Evolutionary conservation across 2,113 vertebrate genomes (phyloP), one percentile per base, ranked within the genome.

Genomic region (Choloepus hoffmanni): DNA sequence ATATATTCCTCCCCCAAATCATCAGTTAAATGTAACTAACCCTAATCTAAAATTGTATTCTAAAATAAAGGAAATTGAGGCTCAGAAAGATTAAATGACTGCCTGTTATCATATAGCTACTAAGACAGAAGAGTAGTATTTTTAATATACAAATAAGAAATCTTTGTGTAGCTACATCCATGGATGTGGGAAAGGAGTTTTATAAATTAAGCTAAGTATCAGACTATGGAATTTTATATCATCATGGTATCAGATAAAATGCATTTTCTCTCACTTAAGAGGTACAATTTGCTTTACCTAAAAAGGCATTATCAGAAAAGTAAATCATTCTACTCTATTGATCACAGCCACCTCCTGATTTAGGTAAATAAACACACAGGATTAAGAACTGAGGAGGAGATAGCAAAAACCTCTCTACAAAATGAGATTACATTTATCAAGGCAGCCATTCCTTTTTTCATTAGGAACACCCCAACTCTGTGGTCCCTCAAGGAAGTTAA

Each of bases 231-330:
- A 62, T 88, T 94, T 72, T 40, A 76, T 48, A 65, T 65, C 36
- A 58, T 50, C 45, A 87, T 40, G 16, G 28, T 77, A 92, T 84
- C 76, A 88, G 33, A 92, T n/a, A 94, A 94, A 92, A 79, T 12
- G 5, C n/a, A 82, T 63, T 81, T 72, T 28, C 53, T 90, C 72
- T 94, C 24, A 93, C 5, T 67, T 62, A 92, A 92, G 28, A 48
- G 30, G 21, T 7, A 85, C 26, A 26, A 60, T 91, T 90, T 95
- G 14, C 81, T 67, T 87, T 91, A 90, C 77, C 19, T 28, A 87
- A 96, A 82, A 93, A 16, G 40, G 36, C 28, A 63, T 76, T 68
- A 48, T 45, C 60, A 88, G 90, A 88, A 85, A 53, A 73, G 19
- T 23, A 21, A 89, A 55, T 90, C 55, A 73, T 58, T 85, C 58